A percentile compares a stretch with the other conserved stretches of the same genome.
phyloP scores from a whole-genome alignment of 2,888 invertebrate genomes.

The Xestia ashworthii region DNA sequence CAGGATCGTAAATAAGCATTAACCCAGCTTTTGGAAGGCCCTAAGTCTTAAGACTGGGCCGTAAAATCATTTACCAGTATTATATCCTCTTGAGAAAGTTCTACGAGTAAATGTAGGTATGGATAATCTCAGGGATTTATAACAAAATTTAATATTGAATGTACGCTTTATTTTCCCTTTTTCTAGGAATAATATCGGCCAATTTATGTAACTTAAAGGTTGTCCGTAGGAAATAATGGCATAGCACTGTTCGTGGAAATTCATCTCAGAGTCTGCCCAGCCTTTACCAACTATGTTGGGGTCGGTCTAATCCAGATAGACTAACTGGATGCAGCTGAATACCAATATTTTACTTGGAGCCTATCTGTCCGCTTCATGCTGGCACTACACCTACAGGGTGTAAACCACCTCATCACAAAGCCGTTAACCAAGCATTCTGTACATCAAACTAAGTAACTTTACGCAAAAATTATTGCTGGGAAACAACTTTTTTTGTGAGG shows the following conservation, averaged over 20 bases:
- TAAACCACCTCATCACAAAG: no score
- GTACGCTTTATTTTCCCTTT: neutral
- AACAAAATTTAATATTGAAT: constrained; percentile 31
- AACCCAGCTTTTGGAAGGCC: constrained; percentile 59
- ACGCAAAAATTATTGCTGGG: no score
- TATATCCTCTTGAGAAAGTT: constrained; percentile 53
- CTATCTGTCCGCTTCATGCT: neutral
- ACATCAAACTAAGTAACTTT: no score
- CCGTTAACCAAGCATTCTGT: no score
- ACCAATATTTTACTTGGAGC: neutral
- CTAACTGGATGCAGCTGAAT: neutral
- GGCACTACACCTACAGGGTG: neutral
- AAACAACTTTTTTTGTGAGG: no score
- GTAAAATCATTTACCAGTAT: constrained; percentile 63
- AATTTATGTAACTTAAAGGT: neutral
- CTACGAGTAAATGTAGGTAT: constrained; percentile 44
- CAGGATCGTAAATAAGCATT: constrained; percentile 66
- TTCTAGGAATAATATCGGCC: neutral
- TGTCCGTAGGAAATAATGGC: neutral
- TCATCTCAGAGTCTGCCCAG: neutral
- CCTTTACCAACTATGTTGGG: neutral
- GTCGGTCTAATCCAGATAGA: neutral
- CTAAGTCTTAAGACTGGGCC: constrained; percentile 53
- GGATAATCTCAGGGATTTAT: constrained; percentile 52
- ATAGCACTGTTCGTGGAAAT: neutral